phyloP scores from a whole-genome alignment of 2,888 invertebrate genomes.

The Andrena trimmerana region DNA sequence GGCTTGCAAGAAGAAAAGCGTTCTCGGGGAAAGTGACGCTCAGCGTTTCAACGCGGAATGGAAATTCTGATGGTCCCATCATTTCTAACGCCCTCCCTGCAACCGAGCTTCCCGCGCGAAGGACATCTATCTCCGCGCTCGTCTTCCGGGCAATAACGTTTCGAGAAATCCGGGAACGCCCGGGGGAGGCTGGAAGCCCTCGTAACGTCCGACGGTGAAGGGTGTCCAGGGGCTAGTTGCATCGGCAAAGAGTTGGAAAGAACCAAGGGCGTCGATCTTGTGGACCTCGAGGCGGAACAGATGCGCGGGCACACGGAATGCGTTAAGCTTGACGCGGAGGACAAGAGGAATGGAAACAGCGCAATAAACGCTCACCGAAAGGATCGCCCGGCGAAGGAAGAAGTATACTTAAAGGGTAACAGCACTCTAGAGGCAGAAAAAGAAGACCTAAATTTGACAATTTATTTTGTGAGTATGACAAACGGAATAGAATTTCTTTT shows the following conservation, averaged over 20 bases:
- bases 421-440: no score
- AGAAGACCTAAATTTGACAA: no score
- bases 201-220: constrained; percentile 21
- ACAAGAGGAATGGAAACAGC: neutral
- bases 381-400: neutral
- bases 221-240: constrained; percentile 37
- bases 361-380: neutral
- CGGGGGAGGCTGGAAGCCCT: neutral
- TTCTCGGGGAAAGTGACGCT: neutral
- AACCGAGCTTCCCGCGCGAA: neutral
- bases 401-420: no score
- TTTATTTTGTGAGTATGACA: no score
- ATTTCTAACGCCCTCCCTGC: neutral
- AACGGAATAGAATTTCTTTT: no score
- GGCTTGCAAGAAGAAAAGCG: neutral
- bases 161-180: neutral
- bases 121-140: neutral
- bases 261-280: constrained; percentile 21
- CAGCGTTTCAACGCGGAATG: neutral
- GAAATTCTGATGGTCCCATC: neutral
- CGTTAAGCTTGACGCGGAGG: neutral
- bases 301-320: neutral
- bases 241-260: constrained; percentile 9
- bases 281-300: neutral
- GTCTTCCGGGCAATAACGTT: constrained; percentile 10